Evolutionary conservation across 2,888 invertebrate species (phyloP), one percentile per base, ranked within the genome.

Genomic region (Athetis lepigone): DNA sequence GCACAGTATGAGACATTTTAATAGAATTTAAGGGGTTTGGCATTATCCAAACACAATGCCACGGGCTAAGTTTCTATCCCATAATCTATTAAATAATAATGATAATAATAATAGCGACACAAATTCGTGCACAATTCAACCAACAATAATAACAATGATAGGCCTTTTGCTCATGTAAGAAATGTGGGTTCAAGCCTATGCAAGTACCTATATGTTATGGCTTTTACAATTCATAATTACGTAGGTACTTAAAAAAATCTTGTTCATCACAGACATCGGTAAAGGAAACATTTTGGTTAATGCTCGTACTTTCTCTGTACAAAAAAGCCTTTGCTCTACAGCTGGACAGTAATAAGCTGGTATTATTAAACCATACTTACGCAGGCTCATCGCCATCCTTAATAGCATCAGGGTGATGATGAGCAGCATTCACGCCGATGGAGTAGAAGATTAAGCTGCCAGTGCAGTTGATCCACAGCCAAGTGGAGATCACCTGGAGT

Each of bases 361-460:
- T n/a, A n/a, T n/a, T n/a, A n/a, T 18, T 23, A 19, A 6, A 8
- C 29, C 2, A 29, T 16, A 61, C 46, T 77, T 73, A 90, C 90
- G 79, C 82, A 39, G 95, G 93, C 52, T 95, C 88, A 86, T 98
- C 97, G 2, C 97, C 97, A 80, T 97, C 97, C 84, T 98, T 98
- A 80, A 97, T 97, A 39, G 97, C 96, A 59, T 97, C 96, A 0
- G 97, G 97, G 85, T 98, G 97, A 83, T 98, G 97, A 91, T 98
- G 98, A 1, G 96, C 97, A 0, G 97, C 97, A 84, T 96, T 97
- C 1, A 97, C 82, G 2, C 96, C 97, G 60, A 97, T 96, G 1
- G 95, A 76, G 13, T 90, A 93, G 82, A 98, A 97, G 0, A 95
- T 77, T 43, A 96, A 95, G 75, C 97, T 97, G 1, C 94, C 93